phyloP scores from a whole-genome alignment of 2,797 vertebrate species.

The Enteromius unitaeniatus region DNA sequence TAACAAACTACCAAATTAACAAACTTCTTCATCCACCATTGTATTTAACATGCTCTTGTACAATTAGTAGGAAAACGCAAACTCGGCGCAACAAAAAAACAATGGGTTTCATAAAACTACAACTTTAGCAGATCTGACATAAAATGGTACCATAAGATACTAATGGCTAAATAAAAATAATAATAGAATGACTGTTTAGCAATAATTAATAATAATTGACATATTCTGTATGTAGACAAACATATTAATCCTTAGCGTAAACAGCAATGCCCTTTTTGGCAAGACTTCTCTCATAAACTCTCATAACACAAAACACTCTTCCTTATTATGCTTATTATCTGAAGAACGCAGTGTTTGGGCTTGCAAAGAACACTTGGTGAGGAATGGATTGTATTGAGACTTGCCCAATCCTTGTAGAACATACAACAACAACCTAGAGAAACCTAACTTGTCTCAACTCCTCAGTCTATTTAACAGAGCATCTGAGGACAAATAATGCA shows the following conservation, averaged over 20 bases:
- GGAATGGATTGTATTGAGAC: neutral
- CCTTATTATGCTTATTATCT: conserved; percentile 4
- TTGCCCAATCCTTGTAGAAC: neutral
- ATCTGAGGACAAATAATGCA: neutral
- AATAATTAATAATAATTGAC: neutral
- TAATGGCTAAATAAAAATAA: neutral
- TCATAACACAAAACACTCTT: neutral
- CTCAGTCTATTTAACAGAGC: neutral
- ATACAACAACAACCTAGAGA: neutral
- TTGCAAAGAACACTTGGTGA: neutral
- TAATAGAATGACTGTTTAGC: neutral
- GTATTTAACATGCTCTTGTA: neutral
- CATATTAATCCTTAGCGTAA: neutral
- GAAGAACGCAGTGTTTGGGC: conserved; percentile 1
- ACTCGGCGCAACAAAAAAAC: neutral
- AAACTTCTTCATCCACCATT: neutral
- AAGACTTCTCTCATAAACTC: neutral
- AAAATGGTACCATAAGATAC: neutral
- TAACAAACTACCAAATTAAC: neutral
- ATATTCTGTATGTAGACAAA: neutral
- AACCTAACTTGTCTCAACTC: neutral
- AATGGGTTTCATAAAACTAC: neutral
- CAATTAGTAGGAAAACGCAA: neutral
- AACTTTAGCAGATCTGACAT: neutral
- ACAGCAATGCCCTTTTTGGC: neutral